Conservation (phyloP, 2,888 invertebrate species). For the Pristionchus fissidentatus region DNA sequence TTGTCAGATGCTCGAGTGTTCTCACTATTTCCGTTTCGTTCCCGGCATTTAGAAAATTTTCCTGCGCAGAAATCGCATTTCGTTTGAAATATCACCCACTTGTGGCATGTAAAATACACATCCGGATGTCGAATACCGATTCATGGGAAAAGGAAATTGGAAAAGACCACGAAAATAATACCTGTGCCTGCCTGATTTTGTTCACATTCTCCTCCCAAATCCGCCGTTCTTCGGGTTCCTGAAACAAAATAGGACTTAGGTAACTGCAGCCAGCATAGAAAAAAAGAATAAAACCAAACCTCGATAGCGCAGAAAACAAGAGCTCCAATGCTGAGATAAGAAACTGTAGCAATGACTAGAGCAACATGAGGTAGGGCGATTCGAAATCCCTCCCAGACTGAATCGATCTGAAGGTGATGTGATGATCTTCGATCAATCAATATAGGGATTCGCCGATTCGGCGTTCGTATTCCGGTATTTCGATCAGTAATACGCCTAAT, state of each 20-base stretch:
- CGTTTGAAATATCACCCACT: not conserved
- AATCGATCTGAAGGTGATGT: constrained; percentile 28
- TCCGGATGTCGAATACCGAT: not conserved
- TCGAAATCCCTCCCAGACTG: constrained; percentile 54
- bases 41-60: not conserved
- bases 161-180: not conserved
- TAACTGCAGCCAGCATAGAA: not conserved
- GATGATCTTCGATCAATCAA: not conserved
- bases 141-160: not conserved
- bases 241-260: not conserved
- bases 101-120: not conserved
- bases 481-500: no score
- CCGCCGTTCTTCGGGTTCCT: constrained; percentile 26
- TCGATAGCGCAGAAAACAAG: constrained; percentile 44
- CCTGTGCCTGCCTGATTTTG: not conserved
- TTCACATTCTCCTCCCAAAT: constrained; percentile 21
- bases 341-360: constrained; percentile 65
- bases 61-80: not conserved
- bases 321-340: constrained; percentile 67
- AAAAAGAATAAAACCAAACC: not conserved
- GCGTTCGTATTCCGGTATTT: no score
- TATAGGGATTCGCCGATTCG: no score
- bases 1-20: constrained; percentile 25
- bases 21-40: not conserved
- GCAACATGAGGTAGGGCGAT: constrained; percentile 69